phyloP scores from a whole-genome alignment of 2,888 invertebrate species.

The Caenorhabditis doughertyi region DNA sequence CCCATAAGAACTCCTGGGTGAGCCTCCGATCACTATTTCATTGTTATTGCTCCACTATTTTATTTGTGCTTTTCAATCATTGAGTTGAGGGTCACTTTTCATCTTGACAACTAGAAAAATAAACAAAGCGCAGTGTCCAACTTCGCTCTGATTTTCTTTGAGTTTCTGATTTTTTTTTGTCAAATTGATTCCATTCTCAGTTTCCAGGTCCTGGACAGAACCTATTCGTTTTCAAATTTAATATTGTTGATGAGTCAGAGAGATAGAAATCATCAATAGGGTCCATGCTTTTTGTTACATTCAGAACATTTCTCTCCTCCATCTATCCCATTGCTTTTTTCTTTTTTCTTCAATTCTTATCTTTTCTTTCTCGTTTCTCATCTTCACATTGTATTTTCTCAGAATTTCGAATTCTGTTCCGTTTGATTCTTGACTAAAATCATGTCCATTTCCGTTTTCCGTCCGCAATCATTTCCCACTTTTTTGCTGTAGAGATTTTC shows the following conservation, averaged over 20 bases:
- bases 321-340: background rate
- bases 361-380: constrained; percentile 9
- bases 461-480: constrained; percentile 10
- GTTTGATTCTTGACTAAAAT: constrained; percentile 16
- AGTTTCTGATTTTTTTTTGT: background rate
- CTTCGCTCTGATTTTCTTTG: background rate
- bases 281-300: background rate
- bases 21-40: too few relatives aligned
- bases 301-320: background rate
- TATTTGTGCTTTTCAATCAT: constrained; percentile 15
- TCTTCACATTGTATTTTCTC: background rate
- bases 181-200: constrained; percentile 1
- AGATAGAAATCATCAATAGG: constrained; percentile 5
- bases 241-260: constrained; percentile 6
- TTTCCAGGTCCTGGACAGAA: too few relatives aligned
- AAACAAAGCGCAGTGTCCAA: constrained; percentile 6
- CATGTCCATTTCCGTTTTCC: constrained; percentile 14
- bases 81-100: constrained; percentile 14
- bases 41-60: background rate
- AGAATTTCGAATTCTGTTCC: background rate
- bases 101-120: constrained; percentile 16
- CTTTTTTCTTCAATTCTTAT: background rate
- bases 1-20: background rate
- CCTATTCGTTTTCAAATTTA: background rate
- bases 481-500: constrained; percentile 11